These are phyloP conservation scores for Ictalurus punctatus DNA, from an alignment of 2,113 vertebrate species.

Conservation along the genomic window DNA sequence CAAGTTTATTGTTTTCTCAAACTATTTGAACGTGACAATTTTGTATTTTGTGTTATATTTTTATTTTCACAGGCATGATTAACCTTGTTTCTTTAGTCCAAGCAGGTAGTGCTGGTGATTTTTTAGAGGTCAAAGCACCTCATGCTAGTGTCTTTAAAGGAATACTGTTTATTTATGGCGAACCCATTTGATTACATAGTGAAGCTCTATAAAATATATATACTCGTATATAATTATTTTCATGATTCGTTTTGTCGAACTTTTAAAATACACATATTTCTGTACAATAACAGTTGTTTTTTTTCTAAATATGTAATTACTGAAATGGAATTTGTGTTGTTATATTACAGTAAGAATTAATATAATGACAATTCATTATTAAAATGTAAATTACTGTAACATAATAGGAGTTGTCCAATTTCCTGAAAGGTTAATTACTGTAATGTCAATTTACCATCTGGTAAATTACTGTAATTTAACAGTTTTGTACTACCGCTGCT, in stretches of 20 bases:
- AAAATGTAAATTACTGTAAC: conserved; percentile 10
- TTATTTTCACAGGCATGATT: not conserved
- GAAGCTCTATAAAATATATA: not conserved
- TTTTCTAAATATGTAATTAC: not conserved
- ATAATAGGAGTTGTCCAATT: not conserved
- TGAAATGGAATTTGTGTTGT: not conserved
- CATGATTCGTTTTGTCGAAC: not conserved
- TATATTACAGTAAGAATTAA: not conserved
- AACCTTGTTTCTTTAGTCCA: not conserved
- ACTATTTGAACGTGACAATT: not conserved
- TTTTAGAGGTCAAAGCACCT: not conserved
- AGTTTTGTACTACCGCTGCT: not conserved
- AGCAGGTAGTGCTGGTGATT: not conserved
- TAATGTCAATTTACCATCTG: conserved; percentile 3
- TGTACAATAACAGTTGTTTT: not conserved
- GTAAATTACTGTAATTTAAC: conserved; percentile 15
- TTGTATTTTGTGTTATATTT: not conserved
- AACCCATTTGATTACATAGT: not conserved
- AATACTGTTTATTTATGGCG: not conserved
- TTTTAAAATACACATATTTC: not conserved
- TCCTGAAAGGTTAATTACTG: conserved; percentile 20
- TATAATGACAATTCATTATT: not conserved
- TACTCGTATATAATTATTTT: not conserved
- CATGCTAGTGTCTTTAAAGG: not conserved
- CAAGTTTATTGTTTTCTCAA: not conserved